phyloP scores from a whole-genome alignment of 2,797 vertebrate species.

The Labeo calbasu region DNA sequence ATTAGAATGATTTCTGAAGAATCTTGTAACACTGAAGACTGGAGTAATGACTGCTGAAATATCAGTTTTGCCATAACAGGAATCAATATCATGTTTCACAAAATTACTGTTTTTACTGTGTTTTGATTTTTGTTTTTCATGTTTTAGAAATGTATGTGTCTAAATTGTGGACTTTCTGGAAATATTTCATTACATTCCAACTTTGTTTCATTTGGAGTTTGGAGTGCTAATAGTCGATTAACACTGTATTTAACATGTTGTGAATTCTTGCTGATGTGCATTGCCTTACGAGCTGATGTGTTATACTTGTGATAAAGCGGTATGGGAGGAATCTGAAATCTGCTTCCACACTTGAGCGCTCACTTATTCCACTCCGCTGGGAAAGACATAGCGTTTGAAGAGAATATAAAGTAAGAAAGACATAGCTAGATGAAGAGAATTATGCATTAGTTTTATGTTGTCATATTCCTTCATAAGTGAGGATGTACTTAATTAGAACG shows the following conservation, averaged over 20 bases:
- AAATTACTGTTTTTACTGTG: too few species aligned
- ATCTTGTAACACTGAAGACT: neutral
- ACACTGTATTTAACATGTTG: neutral
- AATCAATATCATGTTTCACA: too few species aligned
- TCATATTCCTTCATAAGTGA: slow-evolving; percentile 9
- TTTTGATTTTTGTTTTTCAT: neutral
- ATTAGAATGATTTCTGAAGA: neutral
- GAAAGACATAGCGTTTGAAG: neutral
- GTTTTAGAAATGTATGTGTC: neutral
- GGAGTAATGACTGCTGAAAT: neutral
- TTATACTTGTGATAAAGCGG: neutral
- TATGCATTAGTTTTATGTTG: slow-evolving; percentile 3
- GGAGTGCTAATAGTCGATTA: neutral
- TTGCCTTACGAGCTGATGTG: neutral
- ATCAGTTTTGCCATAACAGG: neutral
- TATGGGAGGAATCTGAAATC: neutral
- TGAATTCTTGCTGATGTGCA: neutral
- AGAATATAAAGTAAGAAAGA: slow-evolving; percentile 7
- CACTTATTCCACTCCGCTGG: neutral
- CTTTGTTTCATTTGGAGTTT: neutral
- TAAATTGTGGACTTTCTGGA: neutral
- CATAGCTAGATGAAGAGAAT: slow-evolving; percentile 16
- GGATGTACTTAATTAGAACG: slow-evolving; percentile 25
- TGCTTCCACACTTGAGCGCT: neutral
- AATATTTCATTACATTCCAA: neutral